Evolutionary conservation across 2,888 invertebrate genomes (phyloP).

Genomic region (Lamproptera curius): DNA sequence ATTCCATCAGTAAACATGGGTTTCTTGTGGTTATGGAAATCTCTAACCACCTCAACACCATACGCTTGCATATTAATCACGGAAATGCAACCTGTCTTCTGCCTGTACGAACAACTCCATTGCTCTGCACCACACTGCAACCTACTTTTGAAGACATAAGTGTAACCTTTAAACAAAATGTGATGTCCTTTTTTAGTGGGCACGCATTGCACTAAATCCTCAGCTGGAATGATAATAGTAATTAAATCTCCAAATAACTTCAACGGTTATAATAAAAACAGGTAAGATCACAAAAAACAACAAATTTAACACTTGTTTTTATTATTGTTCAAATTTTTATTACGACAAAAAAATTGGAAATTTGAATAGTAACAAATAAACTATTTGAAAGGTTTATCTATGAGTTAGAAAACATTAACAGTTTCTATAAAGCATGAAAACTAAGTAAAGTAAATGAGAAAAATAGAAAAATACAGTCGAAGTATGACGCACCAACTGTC

Average conservation of each 20-base stretch:
- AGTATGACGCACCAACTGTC: conserved; percentile 16
- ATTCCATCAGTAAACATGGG: conserved; percentile 55
- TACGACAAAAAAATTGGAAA: neutral
- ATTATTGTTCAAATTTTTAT: conserved; percentile 11
- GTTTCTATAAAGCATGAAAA: too few relatives aligned
- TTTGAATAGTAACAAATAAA: neutral
- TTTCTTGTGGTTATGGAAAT: conserved; percentile 70
- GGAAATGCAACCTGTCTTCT: conserved; percentile 71
- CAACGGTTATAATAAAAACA: too few relatives aligned
- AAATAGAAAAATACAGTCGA: conserved; percentile 2
- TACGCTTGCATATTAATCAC: conserved; percentile 67
- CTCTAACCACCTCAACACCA: conserved; percentile 65
- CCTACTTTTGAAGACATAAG: conserved; percentile 65
- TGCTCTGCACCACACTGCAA: conserved; percentile 69
- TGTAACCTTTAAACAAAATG: conserved; percentile 67
- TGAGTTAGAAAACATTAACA: neutral
- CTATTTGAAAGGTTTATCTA: neutral
- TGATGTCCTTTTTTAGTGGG: conserved; percentile 69
- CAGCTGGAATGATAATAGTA: conserved; percentile 49
- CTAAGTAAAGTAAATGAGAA: conserved; percentile 1
- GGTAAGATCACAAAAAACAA: conserved; percentile 5
- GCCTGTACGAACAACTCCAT: conserved; percentile 66
- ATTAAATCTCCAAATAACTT: conserved; percentile 4
- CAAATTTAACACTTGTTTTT: conserved; percentile 14
- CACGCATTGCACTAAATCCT: conserved; percentile 66